phyloP scores from a whole-genome alignment of 2,888 invertebrate species.

The Ornithoptera alexandrae region DNA sequence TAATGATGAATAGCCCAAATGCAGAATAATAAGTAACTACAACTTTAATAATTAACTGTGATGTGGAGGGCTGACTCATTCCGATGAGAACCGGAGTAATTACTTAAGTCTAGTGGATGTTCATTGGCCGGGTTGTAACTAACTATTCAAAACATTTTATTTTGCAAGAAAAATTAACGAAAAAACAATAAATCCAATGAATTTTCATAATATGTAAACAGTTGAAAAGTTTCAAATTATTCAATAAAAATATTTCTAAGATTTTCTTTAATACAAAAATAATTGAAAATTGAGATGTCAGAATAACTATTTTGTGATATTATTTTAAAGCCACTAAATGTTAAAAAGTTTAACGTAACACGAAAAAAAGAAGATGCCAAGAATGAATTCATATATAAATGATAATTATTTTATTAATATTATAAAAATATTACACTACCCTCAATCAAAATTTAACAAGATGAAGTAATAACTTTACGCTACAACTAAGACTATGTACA shows the following conservation, averaged over 20 bases:
- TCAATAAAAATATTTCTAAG: neutral
- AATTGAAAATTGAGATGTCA: slow-evolving; percentile 49
- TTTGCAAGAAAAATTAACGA: slow-evolving; percentile 58
- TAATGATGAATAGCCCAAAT: slow-evolving; percentile 43
- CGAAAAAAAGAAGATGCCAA: slow-evolving; percentile 14
- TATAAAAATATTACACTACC: slow-evolving; percentile 58
- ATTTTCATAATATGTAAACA: slow-evolving; percentile 61
- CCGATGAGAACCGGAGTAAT: slow-evolving; percentile 69
- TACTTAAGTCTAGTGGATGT: slow-evolving; percentile 75
- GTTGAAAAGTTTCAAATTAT: slow-evolving; percentile 38
- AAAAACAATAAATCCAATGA: slow-evolving; percentile 45
- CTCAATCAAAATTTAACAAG: slow-evolving; percentile 70
- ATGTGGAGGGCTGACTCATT: slow-evolving; percentile 67
- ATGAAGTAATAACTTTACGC: slow-evolving; percentile 63
- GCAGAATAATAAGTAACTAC: slow-evolving; percentile 64
- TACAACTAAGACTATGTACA: slow-evolving; percentile 64
- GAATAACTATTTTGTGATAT: slow-evolving; percentile 57
- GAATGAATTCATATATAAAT: slow-evolving; percentile 19
- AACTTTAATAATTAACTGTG: slow-evolving; percentile 71
- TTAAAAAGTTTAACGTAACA: slow-evolving; percentile 11
- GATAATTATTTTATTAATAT: slow-evolving; percentile 18
- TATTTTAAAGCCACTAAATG: slow-evolving; percentile 27
- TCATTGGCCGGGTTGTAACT: slow-evolving; percentile 72
- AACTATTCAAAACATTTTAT: slow-evolving; percentile 58
- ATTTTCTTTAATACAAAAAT: slow-evolving; percentile 32